Evolutionary conservation across 2,888 invertebrate species (phyloP), one percentile per base, ranked within the genome.

Genomic region (Eucriotettix oculatus): DNA sequence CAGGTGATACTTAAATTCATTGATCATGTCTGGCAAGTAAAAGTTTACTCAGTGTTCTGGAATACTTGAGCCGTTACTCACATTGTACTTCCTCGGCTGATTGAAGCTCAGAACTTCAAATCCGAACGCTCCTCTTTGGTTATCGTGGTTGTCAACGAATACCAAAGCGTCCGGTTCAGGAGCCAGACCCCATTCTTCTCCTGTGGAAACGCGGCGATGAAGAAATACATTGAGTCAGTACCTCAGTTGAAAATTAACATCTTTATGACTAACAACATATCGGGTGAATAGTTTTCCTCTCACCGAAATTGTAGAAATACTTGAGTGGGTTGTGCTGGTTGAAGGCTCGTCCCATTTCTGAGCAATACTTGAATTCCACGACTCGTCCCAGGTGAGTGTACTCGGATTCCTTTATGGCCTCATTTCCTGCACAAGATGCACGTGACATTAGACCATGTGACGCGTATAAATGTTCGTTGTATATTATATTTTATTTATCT

Each of bases 71-170:
- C 29, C 29, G 29, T 10, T 56, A 43, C 42, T 16, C 16, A 57
- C 61, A 42, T 84, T 90, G 73, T 90, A 90, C 52, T 76, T 75
- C 66, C 76, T 83, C 0, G 85, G 48, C 1, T 74, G 71, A 68
- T 87, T 87, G 72, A 87, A 82, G 1, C 84, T 88, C 9, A 90
- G 75, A 55, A 87, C 81, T 3, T 79, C 80, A 9, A 76, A 78
- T 57, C 80, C 83, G 57, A 84, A 84, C 64, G 85, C 82, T 9
- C 85, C 86, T 67, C 94, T 79, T 71, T 93, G 92, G 69, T 88
- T 91, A 71, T 95, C 95, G 69, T 95, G 94, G 73, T 95, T 95
- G 69, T 93, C 93, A 58, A 93, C 81, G 69, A 93, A 92, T 16
- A 86, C 82, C 0, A 92, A 68, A 2, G 89, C 80, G 63, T 82